Conservation (phyloP, 2,797 vertebrate species). For the Myotis myotis region DNA sequence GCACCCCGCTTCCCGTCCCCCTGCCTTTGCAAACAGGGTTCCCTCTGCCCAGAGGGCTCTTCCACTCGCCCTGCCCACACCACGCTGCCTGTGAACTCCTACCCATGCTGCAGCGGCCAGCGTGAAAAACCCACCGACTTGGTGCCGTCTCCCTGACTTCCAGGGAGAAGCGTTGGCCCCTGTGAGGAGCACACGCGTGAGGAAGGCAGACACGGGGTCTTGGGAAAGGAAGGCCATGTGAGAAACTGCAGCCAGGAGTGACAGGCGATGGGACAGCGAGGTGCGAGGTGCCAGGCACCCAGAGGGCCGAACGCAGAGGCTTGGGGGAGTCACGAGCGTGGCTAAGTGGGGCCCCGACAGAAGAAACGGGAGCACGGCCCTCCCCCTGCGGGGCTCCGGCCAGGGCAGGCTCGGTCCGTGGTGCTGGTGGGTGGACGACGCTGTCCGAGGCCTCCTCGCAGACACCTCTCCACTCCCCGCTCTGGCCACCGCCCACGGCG, state of each 20-base stretch:
- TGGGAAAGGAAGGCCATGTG: accelerated
- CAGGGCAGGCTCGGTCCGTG: no score
- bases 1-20: not conserved
- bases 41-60: not conserved
- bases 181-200: accelerated
- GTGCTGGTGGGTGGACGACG: no score
- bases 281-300: accelerated
- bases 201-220: not conserved
- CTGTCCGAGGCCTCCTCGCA: no score
- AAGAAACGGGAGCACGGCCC: not conserved
- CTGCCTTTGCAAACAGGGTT: not conserved
- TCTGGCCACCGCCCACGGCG: no score
- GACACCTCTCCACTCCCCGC: no score
- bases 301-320: not conserved
- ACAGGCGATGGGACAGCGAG: accelerated
- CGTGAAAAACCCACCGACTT: not conserved
- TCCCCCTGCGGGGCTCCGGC: not conserved
- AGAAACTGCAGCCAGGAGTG: accelerated
- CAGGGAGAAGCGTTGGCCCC: not conserved
- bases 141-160: not conserved
- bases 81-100: not conserved
- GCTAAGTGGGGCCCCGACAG: not conserved
- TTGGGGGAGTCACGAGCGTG: not conserved
- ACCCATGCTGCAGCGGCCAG: not conserved
- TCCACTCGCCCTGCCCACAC: no score